Evolutionary conservation across 64 coral and sea anemone species (phyloP).

Genomic region (Dendronephthya gigantea): DNA sequence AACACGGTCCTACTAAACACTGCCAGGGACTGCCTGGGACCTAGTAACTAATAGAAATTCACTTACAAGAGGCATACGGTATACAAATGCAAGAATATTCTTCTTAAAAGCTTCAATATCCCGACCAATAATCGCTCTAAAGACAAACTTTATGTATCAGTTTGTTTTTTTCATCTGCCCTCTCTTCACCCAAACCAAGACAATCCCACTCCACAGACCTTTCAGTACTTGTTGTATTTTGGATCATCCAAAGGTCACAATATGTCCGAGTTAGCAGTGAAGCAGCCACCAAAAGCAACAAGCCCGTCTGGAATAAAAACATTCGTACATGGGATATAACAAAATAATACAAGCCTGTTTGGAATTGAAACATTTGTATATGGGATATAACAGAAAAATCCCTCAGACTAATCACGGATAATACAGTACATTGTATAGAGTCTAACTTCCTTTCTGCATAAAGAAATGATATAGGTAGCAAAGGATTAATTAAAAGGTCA

Average conservation of each 20-base stretch:
- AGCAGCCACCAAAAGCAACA: neutral
- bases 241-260: constrained; percentile 13
- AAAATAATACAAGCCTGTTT: no score
- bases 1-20: neutral
- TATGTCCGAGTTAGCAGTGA: neutral
- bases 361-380: no score
- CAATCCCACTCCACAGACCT: neutral
- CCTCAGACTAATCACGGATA: no score
- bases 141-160: neutral
- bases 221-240: neutral
- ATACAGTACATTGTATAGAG: no score
- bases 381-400: no score
- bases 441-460: no score
- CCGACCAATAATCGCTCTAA: constrained; percentile 1
- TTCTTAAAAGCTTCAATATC: neutral
- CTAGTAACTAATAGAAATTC: neutral
- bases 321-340: no score
- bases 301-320: neutral
- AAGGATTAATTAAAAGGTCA: neutral
- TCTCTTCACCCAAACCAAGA: neutral
- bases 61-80: neutral
- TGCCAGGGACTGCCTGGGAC: no score
- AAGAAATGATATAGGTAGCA: no score
- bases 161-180: neutral
- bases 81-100: neutral